Conservation (phyloP, 2,113 vertebrate species). For the Ictalurus furcatus region DNA sequence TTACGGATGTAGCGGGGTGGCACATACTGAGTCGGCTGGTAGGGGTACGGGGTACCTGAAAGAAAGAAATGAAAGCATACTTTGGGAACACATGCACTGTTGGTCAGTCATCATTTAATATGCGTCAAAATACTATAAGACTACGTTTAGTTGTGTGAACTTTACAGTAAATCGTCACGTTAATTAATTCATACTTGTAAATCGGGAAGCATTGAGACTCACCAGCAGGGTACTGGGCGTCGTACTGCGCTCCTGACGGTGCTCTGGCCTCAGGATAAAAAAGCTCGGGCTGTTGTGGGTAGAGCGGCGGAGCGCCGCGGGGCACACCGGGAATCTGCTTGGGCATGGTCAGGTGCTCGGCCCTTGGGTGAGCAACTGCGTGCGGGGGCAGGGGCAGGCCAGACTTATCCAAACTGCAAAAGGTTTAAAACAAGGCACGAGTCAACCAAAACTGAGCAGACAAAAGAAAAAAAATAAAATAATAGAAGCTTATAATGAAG, state of each 20-base stretch:
- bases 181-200: background rate
- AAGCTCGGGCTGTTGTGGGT: constrained; percentile 82
- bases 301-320: constrained; percentile 84
- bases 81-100: background rate
- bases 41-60: constrained; percentile 85
- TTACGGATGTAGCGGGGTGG: constrained; percentile 80
- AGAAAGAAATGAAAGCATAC: constrained; percentile 26
- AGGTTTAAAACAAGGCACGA: background rate
- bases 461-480: background rate
- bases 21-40: constrained; percentile 82
- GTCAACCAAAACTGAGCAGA: background rate
- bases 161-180: background rate
- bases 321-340: constrained; percentile 87
- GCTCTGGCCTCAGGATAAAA: constrained; percentile 84
- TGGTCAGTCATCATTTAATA: background rate
- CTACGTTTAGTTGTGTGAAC: background rate
- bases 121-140: background rate
- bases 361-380: constrained; percentile 75
- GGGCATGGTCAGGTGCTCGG: constrained; percentile 82
- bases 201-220: constrained; percentile 18
- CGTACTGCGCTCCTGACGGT: constrained; percentile 85
- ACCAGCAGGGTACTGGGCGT: constrained; percentile 88
- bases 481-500: background rate
- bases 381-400: constrained; percentile 84
- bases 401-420: constrained; percentile 84